Base-by-base conservation (phyloP, 2,113 vertebrate genomes). In the Tauraco erythrolophus region DNA sequence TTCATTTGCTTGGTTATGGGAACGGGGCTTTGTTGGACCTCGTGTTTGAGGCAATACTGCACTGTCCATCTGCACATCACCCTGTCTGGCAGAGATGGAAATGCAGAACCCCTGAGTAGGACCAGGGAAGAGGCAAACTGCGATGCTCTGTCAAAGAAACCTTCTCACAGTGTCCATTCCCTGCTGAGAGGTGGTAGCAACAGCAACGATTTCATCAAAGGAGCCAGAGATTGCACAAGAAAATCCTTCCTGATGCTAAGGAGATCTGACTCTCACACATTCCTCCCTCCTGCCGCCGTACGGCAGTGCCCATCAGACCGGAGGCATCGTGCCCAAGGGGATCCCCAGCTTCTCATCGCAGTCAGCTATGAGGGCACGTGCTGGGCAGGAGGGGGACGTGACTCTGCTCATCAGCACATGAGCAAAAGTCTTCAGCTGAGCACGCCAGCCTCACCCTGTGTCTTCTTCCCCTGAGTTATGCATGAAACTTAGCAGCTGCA, bases 11-110 rank as follows among this genome's bases (percentile, higher is more conserved):
- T 95, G 84, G 3, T 37, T 16, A 17, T 30, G 5, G 92, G 78
- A 96, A 98, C 91, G 6, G 86, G 93, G 12, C 98, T 97, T 2
- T 98, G 97, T 72, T 98, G 97, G 82, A 98, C 96, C 37, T 85
- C 94, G 7, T 97, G 97, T 83, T 98, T 71, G 31, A 98, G 91
- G 83, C 98, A 98, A 92, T 98, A 98, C 97, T 85, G 97, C 95
- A 54, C 98, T 98, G 37, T 98, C 98, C 92, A 96, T 98, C 96
- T 98, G 96, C 61, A 95, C 97, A 30, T 97, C 98, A 35, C 97
- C 97, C 83, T 98, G 97, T 64, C 97, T 78, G 4, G 33, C 27
- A 39, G 64, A 74, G 39, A 18, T 5, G 10, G 57, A 53, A 64
- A 65, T 22, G 8, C n/a, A 77, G 43, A 48, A 35, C 13, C n/a